A percentile compares a stretch with the other conserved stretches of the same genome.
These are phyloP conservation scores for Strix uralensis DNA, from an alignment of 2,113 vertebrate species.

Conservation along the genomic window DNA sequence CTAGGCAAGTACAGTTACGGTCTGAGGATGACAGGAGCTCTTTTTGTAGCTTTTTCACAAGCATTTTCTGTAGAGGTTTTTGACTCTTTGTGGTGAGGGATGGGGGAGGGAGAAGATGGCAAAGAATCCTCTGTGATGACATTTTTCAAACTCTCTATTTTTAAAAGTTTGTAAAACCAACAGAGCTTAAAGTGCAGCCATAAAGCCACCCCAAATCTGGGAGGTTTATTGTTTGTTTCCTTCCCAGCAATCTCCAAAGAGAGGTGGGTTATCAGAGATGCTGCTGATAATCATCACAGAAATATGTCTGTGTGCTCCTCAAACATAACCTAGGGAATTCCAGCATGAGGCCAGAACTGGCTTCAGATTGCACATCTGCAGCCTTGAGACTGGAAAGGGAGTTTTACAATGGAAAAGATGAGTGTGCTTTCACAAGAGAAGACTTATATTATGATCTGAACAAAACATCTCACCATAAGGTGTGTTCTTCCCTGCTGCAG, in stretches of 20 bases:
- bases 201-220: slow-evolving; percentile 64
- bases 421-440: background rate
- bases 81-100: background rate
- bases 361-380: background rate
- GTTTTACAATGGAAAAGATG: background rate
- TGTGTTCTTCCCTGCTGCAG: background rate
- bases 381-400: background rate
- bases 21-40: background rate
- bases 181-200: slow-evolving; percentile 46
- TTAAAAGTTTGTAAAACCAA: slow-evolving; percentile 68
- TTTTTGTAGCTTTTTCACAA: background rate
- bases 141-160: background rate
- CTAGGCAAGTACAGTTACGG: background rate
- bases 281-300: slow-evolving; percentile 66
- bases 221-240: slow-evolving; percentile 67
- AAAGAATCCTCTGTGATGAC: background rate
- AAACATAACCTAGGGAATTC: background rate
- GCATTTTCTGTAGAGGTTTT: background rate
- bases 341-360: background rate
- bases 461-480: background rate
- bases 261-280: slow-evolving; percentile 52
- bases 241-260: slow-evolving; percentile 44
- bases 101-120: background rate
- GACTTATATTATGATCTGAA: background rate
- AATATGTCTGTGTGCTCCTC: slow-evolving; percentile 37